Evolutionary conservation across 2,797 vertebrate species (phyloP), one percentile per base, ranked within the genome.

Genomic region (Iguana delicatissima): DNA sequence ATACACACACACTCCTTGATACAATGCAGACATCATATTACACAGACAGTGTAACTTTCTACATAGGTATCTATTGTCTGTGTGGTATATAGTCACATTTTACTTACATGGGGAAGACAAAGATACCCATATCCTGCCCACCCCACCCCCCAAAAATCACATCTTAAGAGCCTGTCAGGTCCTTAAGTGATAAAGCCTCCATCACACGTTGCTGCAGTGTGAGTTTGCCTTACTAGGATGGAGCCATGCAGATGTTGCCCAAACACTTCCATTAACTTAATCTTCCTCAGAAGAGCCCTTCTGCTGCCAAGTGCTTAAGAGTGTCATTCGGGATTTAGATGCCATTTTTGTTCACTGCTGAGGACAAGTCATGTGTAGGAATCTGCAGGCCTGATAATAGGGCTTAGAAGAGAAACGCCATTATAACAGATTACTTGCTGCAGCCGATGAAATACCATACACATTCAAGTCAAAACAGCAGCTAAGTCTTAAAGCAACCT

Each of bases 221-320:
- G 96, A 96, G 96, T 94, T 97, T 95, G 96, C 94, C 93, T 91
- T 94, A 92, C 94, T 89, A 90, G 92, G 91, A 96, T 67, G 87
- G 96, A 95, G 92, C 94, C 95, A 93, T 96, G 92, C 95, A 96
- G 96, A 95, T 96, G 96, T 97, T 96, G 96, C 95, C 85, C 89
- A 96, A 97, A 96, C 55, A 93, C 95, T 95, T 96, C 96, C 95
- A 96, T 96, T 94, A 96, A 94, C 95, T 96, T 97, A 96, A 96
- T 97, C 96, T 97, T 96, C 94, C 96, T 97, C 96, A 92, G 95
- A 95, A 96, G 96, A 96, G 95, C 94, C 94, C 95, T 95, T 96
- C 94, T 96, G 96, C 95, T 95, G 95, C 96, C 96, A 96, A 96
- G 96, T 93, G 90, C 95, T 96, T 96, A 95, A 95, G 95, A 95